Evolutionary conservation across 2,113 vertebrate species (phyloP).

Genomic region (Anas platyrhynchos): DNA sequence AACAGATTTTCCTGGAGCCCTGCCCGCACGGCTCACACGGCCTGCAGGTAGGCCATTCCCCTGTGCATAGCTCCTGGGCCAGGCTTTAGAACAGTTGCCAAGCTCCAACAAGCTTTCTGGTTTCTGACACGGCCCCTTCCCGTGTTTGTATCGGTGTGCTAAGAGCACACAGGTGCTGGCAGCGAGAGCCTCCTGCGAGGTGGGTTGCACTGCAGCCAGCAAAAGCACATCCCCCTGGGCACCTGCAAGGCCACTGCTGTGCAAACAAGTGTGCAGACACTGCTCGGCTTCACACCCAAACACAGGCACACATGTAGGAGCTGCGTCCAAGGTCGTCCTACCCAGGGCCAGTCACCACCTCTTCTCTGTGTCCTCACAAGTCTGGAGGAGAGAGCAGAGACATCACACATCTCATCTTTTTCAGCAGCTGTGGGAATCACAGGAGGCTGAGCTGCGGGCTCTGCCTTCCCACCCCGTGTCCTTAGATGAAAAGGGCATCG

Average conservation of each 20-base stretch:
- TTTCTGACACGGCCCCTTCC: not conserved
- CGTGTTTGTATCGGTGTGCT: rapidly evolving
- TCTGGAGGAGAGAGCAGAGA: not conserved
- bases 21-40: rapidly evolving
- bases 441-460: rapidly evolving
- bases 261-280: rapidly evolving
- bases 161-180: not conserved
- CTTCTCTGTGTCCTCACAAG: not conserved
- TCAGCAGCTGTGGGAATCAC: not conserved
- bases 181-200: rapidly evolving
- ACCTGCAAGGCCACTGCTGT: rapidly evolving
- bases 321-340: rapidly evolving
- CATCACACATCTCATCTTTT: not conserved
- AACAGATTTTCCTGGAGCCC: rapidly evolving
- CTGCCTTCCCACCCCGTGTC: not conserved
- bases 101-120: not conserved
- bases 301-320: rapidly evolving
- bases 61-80: rapidly evolving
- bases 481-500: not conserved
- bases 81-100: not conserved
- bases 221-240: rapidly evolving
- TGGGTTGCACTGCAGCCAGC: not conserved
- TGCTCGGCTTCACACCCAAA: rapidly evolving
- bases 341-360: not conserved
- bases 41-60: not conserved